Base-by-base conservation (phyloP, 2,113 vertebrate species). In the Rhagologus leucostigma region DNA sequence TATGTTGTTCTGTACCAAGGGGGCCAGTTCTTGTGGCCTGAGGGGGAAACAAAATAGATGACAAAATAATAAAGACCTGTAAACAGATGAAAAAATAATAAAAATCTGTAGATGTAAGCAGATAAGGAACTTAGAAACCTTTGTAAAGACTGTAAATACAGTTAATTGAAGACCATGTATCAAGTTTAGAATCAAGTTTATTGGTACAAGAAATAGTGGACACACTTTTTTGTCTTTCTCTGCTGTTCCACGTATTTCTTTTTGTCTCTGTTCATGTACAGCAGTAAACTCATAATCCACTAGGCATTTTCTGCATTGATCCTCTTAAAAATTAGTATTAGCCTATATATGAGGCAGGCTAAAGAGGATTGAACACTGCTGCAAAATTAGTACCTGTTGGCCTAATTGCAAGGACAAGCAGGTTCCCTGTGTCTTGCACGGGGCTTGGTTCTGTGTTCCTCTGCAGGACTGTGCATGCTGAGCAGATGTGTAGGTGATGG, bases 251-350 rank as follows among this genome's bases (percentile, higher is more conserved):
- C 16, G 1, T 73, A 24, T 57, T 82, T 83, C 6, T 79, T 77
- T 83, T 71, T 87, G 16, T 56, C 26, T 59, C 41, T 63, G 39
- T 52, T 81, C 37, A 5, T 68, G 65, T 93, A 29, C 70, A 89
- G 41, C 80, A 59, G 64, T 76, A 67, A 89, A 76, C 77, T 69
- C 35, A 6, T 64, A 96, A 97, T 91, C 93, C 37, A 63, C 13
- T 30, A 84, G 68, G 95, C 89, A 79, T 94, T 93, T 94, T 94
- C 85, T 92, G 59, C 37, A 52, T 50, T 94, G 76, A 93, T 95
- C 92, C 89, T 95, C 92, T 96, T 97, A 96, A 85, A 87, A 88
- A 94, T 90, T 95, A 94, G 94, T 55, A 84, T 88, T 96, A 94
- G 90, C 70, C 95, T 96, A 80, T 94, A 84, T 95, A 73, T 80